A percentile compares a stretch with the other conserved stretches of the same genome.
phyloP scores from a whole-genome alignment of 2,797 vertebrate genomes.

The Apogon talboti region DNA sequence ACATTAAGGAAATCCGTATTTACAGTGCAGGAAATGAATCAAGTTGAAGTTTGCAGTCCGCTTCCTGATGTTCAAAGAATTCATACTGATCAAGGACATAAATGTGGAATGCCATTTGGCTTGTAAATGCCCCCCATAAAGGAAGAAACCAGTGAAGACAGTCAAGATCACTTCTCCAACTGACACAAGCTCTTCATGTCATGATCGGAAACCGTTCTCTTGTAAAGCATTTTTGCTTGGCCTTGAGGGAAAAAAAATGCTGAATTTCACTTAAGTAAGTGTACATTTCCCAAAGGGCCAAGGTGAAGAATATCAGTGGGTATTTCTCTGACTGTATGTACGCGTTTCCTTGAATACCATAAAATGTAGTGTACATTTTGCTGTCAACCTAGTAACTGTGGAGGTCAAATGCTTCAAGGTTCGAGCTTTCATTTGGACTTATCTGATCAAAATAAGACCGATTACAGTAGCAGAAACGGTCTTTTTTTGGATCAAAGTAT shows the following conservation, averaged over 20 bases:
- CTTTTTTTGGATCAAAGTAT: no score
- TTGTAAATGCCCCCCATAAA: conserved; percentile 29
- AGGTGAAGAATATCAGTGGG: not conserved
- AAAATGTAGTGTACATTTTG: no score
- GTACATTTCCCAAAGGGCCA: conserved; percentile 7
- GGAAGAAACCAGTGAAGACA: conserved; percentile 18
- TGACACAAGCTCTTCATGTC: conserved; percentile 16
- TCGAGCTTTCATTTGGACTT: no score
- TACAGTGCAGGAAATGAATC: conserved; percentile 68
- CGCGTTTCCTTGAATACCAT: not conserved
- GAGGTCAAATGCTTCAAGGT: no score
- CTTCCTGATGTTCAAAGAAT: conserved; percentile 72
- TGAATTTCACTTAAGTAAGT: not conserved
- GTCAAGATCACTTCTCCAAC: conserved; percentile 6
- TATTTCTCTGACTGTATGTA: not conserved
- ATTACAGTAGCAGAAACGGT: no score
- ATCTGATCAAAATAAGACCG: no score
- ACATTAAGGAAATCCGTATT: conserved; percentile 80
- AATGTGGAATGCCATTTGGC: conserved; percentile 31
- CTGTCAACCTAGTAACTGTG: no score
- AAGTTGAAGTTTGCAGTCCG: conserved; percentile 50
- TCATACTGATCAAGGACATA: conserved; percentile 60
- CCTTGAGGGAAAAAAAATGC: conserved; percentile 9
- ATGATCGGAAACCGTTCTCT: conserved; percentile 18
- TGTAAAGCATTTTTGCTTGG: conserved; percentile 3